These are phyloP conservation scores for Phoxinus dragarum DNA, from an alignment of 2,797 vertebrate species.

Conservation along the genomic window DNA sequence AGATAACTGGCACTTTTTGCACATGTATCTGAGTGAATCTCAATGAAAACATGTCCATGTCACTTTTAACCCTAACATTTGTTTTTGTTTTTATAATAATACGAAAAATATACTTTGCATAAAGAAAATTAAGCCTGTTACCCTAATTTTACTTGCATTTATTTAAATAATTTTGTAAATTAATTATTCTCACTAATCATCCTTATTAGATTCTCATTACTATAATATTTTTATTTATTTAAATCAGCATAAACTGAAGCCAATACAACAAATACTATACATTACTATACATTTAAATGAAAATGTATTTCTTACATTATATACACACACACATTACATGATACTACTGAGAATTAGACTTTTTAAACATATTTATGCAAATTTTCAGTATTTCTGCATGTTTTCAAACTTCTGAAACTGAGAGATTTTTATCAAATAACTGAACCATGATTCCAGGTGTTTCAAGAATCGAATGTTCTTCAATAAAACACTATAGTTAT, in stretches of 20 bases:
- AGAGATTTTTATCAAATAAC: background rate
- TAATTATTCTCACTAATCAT: background rate
- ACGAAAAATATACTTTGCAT: background rate
- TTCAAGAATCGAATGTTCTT: background rate
- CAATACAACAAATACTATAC: background rate
- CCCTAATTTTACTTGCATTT: background rate
- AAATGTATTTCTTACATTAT: background rate
- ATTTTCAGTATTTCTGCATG: background rate
- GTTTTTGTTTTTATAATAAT: background rate
- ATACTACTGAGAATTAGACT: too few relatives aligned
- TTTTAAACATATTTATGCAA: too few relatives aligned
- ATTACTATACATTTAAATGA: background rate
- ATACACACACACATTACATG: too few relatives aligned
- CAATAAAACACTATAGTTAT: background rate
- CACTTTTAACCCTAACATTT: background rate
- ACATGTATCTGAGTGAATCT: background rate
- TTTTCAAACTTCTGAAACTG: background rate
- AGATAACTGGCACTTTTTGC: background rate
- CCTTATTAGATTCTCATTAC: background rate
- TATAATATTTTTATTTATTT: background rate
- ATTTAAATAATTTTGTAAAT: background rate
- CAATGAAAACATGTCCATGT: background rate
- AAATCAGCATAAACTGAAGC: background rate
- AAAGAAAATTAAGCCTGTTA: background rate
- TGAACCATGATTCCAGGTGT: constrained; percentile 12